Conservation (phyloP, 1,140 invertebrate species). For the Microplitis mediator region DNA sequence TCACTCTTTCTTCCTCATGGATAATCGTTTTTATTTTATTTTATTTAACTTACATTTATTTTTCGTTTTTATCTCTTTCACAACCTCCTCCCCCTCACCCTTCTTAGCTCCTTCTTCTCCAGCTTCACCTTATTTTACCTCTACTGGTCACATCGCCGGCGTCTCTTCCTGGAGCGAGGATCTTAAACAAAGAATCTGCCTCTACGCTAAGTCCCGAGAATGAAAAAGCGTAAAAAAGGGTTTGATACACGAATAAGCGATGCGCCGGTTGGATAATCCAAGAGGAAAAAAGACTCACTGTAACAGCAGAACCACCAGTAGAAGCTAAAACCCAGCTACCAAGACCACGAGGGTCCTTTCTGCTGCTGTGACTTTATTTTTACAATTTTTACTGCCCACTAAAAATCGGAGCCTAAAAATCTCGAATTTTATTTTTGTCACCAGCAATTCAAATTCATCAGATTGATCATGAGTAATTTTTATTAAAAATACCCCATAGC, state of each 20-base stretch:
- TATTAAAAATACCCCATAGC: too few species aligned
- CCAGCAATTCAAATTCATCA: too few species aligned
- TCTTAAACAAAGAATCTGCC: conserved; percentile 54
- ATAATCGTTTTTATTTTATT: conserved; percentile 19
- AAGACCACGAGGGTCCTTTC: too few species aligned
- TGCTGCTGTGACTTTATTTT: too few species aligned
- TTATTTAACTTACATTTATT: background rate
- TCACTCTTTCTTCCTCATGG: conserved; percentile 22
- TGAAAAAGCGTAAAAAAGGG: conserved; percentile 49
- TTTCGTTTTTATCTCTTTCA: conserved; percentile 7
- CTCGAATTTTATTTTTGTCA: too few species aligned
- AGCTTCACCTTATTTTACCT: background rate
- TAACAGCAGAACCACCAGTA: too few species aligned
- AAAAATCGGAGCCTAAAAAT: too few species aligned
- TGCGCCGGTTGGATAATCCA: conserved; percentile 50
- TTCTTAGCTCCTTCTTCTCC: conserved; percentile 10
- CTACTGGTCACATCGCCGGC: background rate
- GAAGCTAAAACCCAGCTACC: too few species aligned
- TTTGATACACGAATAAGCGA: conserved; percentile 54
- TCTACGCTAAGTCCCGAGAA: conserved; percentile 37
- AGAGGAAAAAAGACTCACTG: conserved; percentile 23
- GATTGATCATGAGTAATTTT: too few species aligned
- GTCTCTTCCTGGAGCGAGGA: conserved; percentile 43
- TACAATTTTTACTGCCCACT: too few species aligned
- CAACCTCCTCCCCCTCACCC: conserved; percentile 16